Conservation (phyloP, 2,888 invertebrate genomes). For the Nomada goodeniana region DNA sequence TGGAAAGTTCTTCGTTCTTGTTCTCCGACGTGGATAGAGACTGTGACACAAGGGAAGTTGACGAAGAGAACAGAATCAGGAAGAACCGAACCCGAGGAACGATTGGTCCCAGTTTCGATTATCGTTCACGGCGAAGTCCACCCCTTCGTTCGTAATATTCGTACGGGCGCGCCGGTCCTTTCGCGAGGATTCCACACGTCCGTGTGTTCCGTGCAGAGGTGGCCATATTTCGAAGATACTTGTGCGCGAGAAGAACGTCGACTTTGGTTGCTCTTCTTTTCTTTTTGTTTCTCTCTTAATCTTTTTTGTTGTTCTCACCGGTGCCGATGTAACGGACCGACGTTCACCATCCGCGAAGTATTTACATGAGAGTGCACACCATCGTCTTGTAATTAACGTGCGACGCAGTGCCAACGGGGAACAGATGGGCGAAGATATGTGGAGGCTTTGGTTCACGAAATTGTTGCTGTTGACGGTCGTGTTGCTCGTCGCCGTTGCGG, state of each 20-base stretch:
- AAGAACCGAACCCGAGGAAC: too few species aligned
- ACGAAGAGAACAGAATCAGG: too few species aligned
- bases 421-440: constrained; percentile 74
- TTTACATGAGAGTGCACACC: constrained; percentile 59
- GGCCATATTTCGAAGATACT: too few species aligned
- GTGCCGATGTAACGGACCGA: constrained; percentile 63
- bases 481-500: constrained; percentile 30
- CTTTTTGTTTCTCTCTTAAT: neutral
- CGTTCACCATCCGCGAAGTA: constrained; percentile 27
- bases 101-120: too few species aligned
- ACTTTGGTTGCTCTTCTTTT: neutral
- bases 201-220: too few species aligned
- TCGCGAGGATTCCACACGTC: too few species aligned
- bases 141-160: too few species aligned
- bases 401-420: constrained; percentile 26
- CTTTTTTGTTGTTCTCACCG: neutral
- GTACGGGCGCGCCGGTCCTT: too few species aligned
- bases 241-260: neutral
- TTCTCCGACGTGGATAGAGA: neutral
- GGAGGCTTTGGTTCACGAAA: constrained; percentile 76
- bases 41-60: neutral
- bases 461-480: constrained; percentile 61
- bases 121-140: too few species aligned
- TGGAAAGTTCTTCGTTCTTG: constrained; percentile 43
- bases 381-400: constrained; percentile 44